Base-by-base conservation (phyloP, 2,113 vertebrate genomes). In the Pygoscelis adeliae region DNA sequence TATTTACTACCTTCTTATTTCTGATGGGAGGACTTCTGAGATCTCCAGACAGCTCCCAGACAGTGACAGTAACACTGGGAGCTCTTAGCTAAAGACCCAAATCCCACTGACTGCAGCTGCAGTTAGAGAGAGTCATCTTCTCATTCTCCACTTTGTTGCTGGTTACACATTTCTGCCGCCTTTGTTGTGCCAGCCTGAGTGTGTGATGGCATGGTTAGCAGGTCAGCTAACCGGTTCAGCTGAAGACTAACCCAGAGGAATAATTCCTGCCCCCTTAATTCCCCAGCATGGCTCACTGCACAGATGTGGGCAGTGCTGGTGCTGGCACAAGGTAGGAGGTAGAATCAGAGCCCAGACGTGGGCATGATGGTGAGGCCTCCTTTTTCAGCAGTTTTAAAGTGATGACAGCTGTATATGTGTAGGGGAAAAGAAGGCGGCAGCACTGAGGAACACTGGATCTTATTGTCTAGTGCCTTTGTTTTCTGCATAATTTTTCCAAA, bases 341-440 rank as follows among this genome's bases (percentile, higher is more conserved):
- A 83, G 80, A 69, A 86, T 26, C 49, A 72, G 47, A 89, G 34
- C 36, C 40, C 44, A 69, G 12, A 20, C 2, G 2, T 26, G 44
- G 20, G 23, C 14, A 34, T 53, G 67, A 59, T 38, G 32, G 30
- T 23, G 58, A 80, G 6, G 4, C 14, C 18, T 80, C 62, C 13
- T 89, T 85, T 83, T 90, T 34, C 44, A 72, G 52, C 26, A 59
- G 10, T 61, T 92, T 78, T 61, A 32, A 83, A 94, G 49, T 69
- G 26, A 63, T 80, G 40, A 56, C 19, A 83, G 61, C 38, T 85
- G n/a, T 66, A 13, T 90, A 32, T 55, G 8, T 79, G 40, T 50
- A 58, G 47, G 15, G 19, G 20, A 49, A 93, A 78, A 70, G 16
- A 85, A 40, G 23, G 72, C 0, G 2, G 36, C 18, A 59, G 22